Evolutionary conservation across 2,113 vertebrate species (phyloP), one percentile per base, ranked within the genome.

Genomic region (Menidia beryllina): DNA sequence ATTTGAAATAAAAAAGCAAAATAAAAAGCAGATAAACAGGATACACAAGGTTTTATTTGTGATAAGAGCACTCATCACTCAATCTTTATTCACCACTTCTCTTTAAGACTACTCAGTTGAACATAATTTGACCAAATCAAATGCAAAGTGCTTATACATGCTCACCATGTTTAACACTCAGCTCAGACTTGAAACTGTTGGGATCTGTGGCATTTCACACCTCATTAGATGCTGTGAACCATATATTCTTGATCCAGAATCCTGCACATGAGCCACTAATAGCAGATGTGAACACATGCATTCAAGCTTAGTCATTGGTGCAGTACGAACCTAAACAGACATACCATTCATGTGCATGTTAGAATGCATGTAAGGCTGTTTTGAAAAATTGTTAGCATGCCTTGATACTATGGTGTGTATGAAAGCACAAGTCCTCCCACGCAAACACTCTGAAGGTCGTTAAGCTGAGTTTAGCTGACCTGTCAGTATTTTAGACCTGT

Each of bases 121-220:
- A 60, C 38, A 25, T 54, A 58, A 71, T 27, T 39, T 72, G 53
- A 41, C 43, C 69, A 78, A 36, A 60, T 84, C 79, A 70, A 52
- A 50, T 57, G 39, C 67, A 38, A 17, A 41, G 54, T 14, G 17
- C 71, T 69, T 62, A 76, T 75, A 30, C 64, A 76, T 75, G 79
- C 74, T 71, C 77, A 41, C 36, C 36, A 21, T 82, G 80, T 89
- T 88, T 61, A 75, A 47, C 47, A 81, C 25, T 54, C 2, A 23
- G 75, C 14, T 69, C 25, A 60, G 24, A 27, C 57, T 67, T 45
- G 20, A 66, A 53, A 39, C 10, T 62, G 24, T 43, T 30, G 67
- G 72, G 80, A 86, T 80, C 59, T 50, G 54, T 0, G 25, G 62
- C 38, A 84, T 83, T 70, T 76, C 63, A 68, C 81, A 83, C 80